Percentiles rank a stretch among this genome's conserved stretches.
phyloP scores from a whole-genome alignment of 2,888 invertebrate genomes.

The Callosobruchus maculatus region DNA sequence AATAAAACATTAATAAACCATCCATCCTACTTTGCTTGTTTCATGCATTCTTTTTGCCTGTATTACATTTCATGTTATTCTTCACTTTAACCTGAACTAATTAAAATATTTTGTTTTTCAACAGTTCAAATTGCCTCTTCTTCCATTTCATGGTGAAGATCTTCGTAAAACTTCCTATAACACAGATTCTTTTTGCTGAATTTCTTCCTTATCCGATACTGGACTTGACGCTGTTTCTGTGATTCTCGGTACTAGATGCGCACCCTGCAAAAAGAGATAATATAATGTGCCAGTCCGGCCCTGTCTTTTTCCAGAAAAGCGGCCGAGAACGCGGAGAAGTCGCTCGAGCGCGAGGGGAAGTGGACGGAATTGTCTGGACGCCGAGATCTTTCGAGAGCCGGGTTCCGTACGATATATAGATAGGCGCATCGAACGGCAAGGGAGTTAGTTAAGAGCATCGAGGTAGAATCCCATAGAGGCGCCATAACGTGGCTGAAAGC shows the following conservation, averaged over 20 bases:
- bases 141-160: neutral
- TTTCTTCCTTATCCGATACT: constrained; percentile 52
- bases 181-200: constrained; percentile 72
- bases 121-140: neutral
- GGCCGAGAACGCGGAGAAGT: no score
- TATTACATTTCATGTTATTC: neutral
- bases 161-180: constrained; percentile 45
- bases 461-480: no score
- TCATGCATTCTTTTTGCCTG: neutral
- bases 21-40: neutral
- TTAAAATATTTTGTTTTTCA: neutral
- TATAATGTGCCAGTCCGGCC: neutral
- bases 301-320: no score
- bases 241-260: constrained; percentile 62
- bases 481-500: no score
- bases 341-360: no score
- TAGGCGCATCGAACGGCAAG: no score
- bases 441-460: no score
- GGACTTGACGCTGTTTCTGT: constrained; percentile 71
- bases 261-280: neutral
- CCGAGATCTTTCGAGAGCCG: no score
- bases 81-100: neutral
- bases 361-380: no score
- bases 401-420: no score
- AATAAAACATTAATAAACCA: neutral